Percentiles rank a stretch among this genome's conserved stretches.
Conservation (phyloP, 37 sponge, comb jelly and placozoan genomes). For the Ianthella basta region DNA sequence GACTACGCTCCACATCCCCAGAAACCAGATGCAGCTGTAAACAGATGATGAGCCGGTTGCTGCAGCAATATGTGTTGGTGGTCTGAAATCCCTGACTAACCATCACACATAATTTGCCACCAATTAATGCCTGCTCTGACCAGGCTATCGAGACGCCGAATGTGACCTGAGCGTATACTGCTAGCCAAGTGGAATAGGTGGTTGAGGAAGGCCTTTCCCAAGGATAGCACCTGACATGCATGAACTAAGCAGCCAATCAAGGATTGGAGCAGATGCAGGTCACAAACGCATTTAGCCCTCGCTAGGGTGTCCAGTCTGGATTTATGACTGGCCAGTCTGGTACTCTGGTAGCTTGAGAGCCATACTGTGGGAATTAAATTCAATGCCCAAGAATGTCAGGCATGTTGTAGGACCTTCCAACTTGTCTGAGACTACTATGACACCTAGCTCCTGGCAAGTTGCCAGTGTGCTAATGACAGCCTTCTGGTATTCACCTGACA, state of each 20-base stretch:
- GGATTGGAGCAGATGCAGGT: conserved; percentile 1
- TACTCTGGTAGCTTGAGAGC: neutral
- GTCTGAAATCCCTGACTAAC: neutral
- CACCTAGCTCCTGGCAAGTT: conserved; percentile 2
- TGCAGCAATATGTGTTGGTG: conserved; percentile 1
- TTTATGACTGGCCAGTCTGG: neutral
- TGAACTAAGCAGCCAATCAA: conserved; percentile 14
- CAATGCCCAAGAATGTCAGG: conserved; percentile 24
- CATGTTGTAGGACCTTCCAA: neutral
- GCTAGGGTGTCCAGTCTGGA: neutral
- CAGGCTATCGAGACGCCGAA: neutral
- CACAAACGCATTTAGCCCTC: neutral
- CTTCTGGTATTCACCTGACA: neutral
- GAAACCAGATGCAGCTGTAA: conserved; percentile 27
- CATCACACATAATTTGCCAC: neutral
- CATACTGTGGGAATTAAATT: neutral
- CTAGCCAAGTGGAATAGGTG: conserved; percentile 9
- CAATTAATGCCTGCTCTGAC: neutral
- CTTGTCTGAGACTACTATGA: conserved; percentile 2
- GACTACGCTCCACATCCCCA: conserved; percentile 38
- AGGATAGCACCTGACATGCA: conserved; percentile 24
- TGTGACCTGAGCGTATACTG: neutral
- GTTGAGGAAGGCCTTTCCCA: conserved; percentile 21
- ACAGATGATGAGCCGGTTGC: conserved; percentile 10
- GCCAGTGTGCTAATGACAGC: neutral